Base-by-base conservation (phyloP, 2,888 invertebrate genomes). In the Conomelus anceps region DNA sequence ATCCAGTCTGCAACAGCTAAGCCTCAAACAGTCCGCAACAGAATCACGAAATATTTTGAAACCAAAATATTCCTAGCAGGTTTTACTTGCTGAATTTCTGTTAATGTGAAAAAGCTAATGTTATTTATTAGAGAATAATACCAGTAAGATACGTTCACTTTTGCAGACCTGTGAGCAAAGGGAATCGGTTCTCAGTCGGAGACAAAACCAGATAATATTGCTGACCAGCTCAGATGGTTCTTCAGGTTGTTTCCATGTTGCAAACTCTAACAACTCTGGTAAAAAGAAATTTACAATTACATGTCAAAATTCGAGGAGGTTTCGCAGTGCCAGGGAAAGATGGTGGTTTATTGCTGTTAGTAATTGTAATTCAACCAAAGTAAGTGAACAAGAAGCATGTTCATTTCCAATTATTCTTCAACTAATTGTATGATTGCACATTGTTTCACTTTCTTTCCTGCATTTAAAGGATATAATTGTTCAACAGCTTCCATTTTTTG, bases 331-430 rank as follows among this genome's bases (percentile, higher is more conserved):
- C 0, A 94, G 98, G 88, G 98, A 98, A 92, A 94, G 98, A 26
- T 99, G 98, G 98, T 99, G 99, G 98, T 99, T 97, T 92, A 95
- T 99, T 34, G 98, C 97, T 0, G 94, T 98, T 41, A 96, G 97
- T 91, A 97, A 97, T 92, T 98, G 98, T 92, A 95, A 96, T 87
- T 95, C 95, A 85, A 94, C 94, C 24, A 95, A 95, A 94, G 96
- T 96, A 92, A 91, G 90, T 90, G n/a, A 63, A 6, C 11, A 1
- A 34, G 34, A 17, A 17, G 13, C 34, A 17, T 34, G 17, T 88
- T 63, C 41, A 86, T 22, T 22, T 88, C 26, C 85, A 84, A 23
- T 86, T 85, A 22, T 88, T 6, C 17, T 84, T 84, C 22, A 88
- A 4, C 9, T 9, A 7, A 4, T 26, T 4, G 24, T 9, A 26